Conservation (phyloP, 2,797 vertebrate species). For the Rachycentron canadum region DNA sequence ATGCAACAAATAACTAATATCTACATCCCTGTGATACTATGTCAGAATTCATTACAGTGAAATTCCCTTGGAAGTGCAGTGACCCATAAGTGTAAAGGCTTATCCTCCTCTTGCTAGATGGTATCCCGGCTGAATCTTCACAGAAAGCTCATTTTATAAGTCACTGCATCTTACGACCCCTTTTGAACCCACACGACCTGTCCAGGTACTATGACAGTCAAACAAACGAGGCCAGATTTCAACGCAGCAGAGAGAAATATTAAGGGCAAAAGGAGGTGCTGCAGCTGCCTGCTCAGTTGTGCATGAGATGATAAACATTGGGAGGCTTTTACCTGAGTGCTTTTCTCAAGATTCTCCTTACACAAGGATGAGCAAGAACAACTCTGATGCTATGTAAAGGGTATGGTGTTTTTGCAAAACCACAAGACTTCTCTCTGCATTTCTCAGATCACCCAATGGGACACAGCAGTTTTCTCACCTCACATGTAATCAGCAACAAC, state of each 20-base stretch:
- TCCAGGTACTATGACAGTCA: not conserved
- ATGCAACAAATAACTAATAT: not conserved
- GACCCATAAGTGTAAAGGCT: conserved; percentile 57
- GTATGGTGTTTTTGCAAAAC: conserved; percentile 43
- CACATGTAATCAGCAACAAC: conserved; percentile 3
- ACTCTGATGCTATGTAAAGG: conserved; percentile 62
- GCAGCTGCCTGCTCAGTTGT: conserved; percentile 71
- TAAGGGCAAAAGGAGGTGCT: conserved; percentile 37
- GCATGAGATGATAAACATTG: conserved; percentile 74
- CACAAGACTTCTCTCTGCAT: conserved; percentile 29
- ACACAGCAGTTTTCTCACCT: conserved; percentile 39
- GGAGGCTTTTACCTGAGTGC: conserved; percentile 81
- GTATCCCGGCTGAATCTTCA: conserved; percentile 34
- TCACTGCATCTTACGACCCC: conserved; percentile 5
- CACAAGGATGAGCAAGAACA: conserved; percentile 75
- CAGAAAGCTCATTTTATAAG: conserved; percentile 23
- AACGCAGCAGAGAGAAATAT: conserved; percentile 23
- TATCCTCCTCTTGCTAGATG: conserved; percentile 35
- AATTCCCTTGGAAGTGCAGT: conserved; percentile 42
- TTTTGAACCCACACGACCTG: conserved; percentile 6
- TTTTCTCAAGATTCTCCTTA: conserved; percentile 69
- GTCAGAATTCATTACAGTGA: conserved; percentile 18
- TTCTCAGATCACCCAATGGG: conserved; percentile 39
- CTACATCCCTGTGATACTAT: not conserved
- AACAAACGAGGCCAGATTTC: conserved; percentile 18